Evolutionary conservation across 2,113 vertebrate species (phyloP).

Genomic region (Mungos mungo): DNA sequence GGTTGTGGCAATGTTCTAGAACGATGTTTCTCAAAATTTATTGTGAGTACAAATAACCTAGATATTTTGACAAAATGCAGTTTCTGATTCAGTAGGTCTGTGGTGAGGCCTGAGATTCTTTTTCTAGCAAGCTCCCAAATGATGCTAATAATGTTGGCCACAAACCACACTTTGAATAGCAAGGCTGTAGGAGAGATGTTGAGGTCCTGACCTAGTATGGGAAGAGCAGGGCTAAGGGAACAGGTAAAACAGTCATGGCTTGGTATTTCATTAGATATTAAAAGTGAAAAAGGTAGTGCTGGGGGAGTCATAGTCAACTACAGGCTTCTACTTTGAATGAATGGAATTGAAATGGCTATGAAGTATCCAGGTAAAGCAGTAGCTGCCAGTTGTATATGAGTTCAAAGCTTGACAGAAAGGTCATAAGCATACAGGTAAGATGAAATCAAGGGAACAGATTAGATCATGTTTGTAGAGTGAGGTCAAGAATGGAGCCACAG

Average conservation of each 20-base stretch:
- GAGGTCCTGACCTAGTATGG: not conserved
- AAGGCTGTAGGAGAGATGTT: slow-evolving; percentile 37
- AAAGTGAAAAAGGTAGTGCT: not conserved
- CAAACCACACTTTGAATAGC: slow-evolving; percentile 23
- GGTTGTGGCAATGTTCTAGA: not conserved
- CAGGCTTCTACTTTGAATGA: slow-evolving; percentile 24
- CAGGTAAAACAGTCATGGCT: not conserved
- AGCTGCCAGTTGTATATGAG: slow-evolving; percentile 2
- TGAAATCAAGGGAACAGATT: slow-evolving; percentile 32
- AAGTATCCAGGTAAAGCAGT: slow-evolving; percentile 37
- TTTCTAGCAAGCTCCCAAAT: not conserved
- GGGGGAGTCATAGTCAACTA: not conserved
- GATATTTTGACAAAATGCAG: slow-evolving; percentile 40
- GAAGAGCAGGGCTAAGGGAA: not conserved
- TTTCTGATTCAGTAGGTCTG: slow-evolving; percentile 20
- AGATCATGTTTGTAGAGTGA: slow-evolving; percentile 46
- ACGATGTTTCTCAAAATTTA: slow-evolving; percentile 23
- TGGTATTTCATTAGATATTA: not conserved
- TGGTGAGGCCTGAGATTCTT: not conserved
- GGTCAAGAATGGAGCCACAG: slow-evolving; percentile 28
- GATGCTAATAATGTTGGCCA: not conserved
- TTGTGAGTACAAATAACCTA: not conserved
- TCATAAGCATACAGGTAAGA: slow-evolving; percentile 4
- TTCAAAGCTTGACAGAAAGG: slow-evolving; percentile 14
- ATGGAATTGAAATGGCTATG: slow-evolving; percentile 30